Evolutionary conservation across 2,888 invertebrate genomes (phyloP).

Genomic region (Leptothorax acervorum): DNA sequence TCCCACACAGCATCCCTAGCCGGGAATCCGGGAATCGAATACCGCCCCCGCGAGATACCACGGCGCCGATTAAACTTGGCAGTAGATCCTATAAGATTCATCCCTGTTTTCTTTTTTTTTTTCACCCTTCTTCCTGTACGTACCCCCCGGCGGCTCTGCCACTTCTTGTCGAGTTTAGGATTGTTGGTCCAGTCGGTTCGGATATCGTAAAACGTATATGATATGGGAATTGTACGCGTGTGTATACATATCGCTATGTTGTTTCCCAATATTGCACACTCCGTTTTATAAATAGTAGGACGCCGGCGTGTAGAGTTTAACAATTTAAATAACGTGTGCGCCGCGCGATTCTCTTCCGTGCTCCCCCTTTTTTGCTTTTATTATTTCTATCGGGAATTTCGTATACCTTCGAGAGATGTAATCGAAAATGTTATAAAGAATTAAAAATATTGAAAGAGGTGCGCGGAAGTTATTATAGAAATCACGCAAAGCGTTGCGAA

Average conservation of each 20-base stretch:
- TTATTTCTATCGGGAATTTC: constrained; percentile 15
- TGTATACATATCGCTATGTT: constrained; percentile 5
- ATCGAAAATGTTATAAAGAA: not conserved
- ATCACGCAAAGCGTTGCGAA: not conserved
- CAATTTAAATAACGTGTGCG: constrained; percentile 32
- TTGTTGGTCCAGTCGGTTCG: not conserved
- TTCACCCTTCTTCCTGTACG: not conserved
- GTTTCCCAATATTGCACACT: not conserved
- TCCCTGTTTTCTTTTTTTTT: not conserved
- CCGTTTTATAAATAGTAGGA: not conserved
- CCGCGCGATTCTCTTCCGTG: not conserved
- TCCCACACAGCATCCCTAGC: constrained; percentile 35
- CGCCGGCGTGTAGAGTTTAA: not conserved
- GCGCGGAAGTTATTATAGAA: not conserved
- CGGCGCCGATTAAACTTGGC: constrained; percentile 56
- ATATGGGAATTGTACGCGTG: not conserved
- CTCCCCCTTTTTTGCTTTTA: not conserved
- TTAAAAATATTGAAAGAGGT: not conserved
- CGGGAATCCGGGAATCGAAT: constrained; percentile 54
- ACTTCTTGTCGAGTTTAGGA: not conserved
- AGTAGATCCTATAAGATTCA: constrained; percentile 42
- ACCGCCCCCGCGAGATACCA: constrained; percentile 45
- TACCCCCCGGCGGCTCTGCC: not conserved
- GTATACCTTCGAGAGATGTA: not conserved
- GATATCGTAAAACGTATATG: not conserved